Conservation (phyloP, 2,888 invertebrate species). For the Epistrophella euchroma region DNA sequence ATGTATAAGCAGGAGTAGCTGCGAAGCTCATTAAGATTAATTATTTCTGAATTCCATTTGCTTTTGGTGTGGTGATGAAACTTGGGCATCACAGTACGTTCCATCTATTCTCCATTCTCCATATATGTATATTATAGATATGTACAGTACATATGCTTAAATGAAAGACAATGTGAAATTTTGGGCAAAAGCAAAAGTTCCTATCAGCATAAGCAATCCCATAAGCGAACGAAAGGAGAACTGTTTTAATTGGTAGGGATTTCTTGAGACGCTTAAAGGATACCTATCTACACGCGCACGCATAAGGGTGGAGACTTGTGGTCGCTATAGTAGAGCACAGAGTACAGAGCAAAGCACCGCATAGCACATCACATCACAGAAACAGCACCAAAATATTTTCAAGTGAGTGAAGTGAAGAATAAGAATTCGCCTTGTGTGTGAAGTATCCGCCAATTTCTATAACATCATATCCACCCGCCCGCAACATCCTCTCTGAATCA, state of each 20-base stretch:
- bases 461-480: neutral
- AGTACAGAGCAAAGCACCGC: slow-evolving; percentile 3
- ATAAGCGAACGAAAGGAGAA: slow-evolving; percentile 66
- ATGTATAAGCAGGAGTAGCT: slow-evolving; percentile 29
- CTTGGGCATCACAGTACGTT: slow-evolving; percentile 24
- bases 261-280: slow-evolving; percentile 61
- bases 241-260: slow-evolving; percentile 76
- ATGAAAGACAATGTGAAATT: slow-evolving; percentile 67
- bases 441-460: slow-evolving; percentile 51
- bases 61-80: slow-evolving; percentile 32
- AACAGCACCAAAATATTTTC: slow-evolving; percentile 51
- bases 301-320: slow-evolving; percentile 77
- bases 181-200: slow-evolving; percentile 59
- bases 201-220: slow-evolving; percentile 55
- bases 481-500: slow-evolving; percentile 42
- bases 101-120: slow-evolving; percentile 6
- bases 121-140: neutral
- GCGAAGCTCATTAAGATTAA: slow-evolving; percentile 74
- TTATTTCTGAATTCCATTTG: slow-evolving; percentile 73
- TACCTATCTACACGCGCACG: slow-evolving; percentile 75
- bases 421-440: slow-evolving; percentile 71
- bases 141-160: neutral
- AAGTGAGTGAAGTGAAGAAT: slow-evolving; percentile 64
- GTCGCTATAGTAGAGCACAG: slow-evolving; percentile 49
- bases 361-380: neutral